Percentiles rank a stretch among this genome's conserved stretches.
Conservation (phyloP, 1,140 invertebrate genomes). For the Acromyrmex heyeri region DNA sequence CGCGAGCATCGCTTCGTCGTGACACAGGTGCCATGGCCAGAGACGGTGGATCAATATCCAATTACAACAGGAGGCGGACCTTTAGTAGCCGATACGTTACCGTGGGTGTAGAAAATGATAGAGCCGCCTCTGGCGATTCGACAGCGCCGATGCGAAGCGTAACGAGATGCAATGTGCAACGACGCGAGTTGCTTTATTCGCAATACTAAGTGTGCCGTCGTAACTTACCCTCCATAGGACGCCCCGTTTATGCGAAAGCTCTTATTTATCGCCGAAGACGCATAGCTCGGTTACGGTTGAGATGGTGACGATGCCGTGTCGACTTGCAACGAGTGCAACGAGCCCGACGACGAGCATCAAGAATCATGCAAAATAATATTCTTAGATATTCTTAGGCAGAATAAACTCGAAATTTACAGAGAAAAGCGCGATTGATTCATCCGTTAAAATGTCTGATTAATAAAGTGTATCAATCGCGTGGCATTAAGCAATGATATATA, state of each 20-base stretch:
- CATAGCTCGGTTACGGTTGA: constrained; percentile 50
- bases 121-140: constrained; percentile 64
- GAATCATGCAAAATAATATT: constrained; percentile 67
- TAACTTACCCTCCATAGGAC: constrained; percentile 55
- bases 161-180: constrained; percentile 59
- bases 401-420: neutral
- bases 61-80: constrained; percentile 61
- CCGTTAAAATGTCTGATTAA: neutral
- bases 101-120: constrained; percentile 59
- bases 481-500: neutral
- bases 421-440: constrained; percentile 10
- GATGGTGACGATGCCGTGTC: constrained; percentile 58
- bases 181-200: constrained; percentile 69
- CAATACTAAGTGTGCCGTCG: constrained; percentile 72
- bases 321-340: constrained; percentile 64
- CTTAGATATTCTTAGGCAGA: constrained; percentile 74
- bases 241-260: constrained; percentile 49
- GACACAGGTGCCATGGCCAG: neutral
- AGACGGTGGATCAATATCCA: constrained; percentile 60
- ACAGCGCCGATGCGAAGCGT: constrained; percentile 55
- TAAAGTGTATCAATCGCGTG: neutral
- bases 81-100: constrained; percentile 21
- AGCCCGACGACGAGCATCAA: constrained; percentile 40
- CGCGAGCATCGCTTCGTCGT: neutral
- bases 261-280: constrained; percentile 71